Percentiles rank a stretch among this genome's conserved stretches.
Conservation (phyloP, 2,888 invertebrate genomes). For the Eupelmus urozonus region DNA sequence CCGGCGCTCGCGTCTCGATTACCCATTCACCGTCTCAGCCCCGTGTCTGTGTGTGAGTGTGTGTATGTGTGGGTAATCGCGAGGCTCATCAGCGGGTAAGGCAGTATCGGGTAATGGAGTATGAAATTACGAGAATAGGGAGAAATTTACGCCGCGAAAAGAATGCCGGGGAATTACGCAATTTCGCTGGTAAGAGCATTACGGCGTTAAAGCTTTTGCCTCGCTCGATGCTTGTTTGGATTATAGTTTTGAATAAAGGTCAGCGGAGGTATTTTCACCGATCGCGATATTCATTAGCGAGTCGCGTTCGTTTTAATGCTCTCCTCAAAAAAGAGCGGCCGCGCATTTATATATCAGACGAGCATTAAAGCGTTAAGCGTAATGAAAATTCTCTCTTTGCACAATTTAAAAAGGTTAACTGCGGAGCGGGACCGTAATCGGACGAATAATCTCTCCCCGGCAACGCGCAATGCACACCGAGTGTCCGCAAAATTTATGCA, state of each 20-base stretch:
- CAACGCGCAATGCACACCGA: neutral
- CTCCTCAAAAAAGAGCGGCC: neutral
- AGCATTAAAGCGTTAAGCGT: neutral
- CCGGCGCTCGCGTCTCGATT: slow-evolving; percentile 36
- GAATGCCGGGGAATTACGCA: slow-evolving; percentile 33
- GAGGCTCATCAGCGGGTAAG: slow-evolving; percentile 38
- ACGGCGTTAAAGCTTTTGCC: slow-evolving; percentile 11
- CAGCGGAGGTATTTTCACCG: too few relatives aligned
- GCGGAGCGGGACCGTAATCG: too few relatives aligned
- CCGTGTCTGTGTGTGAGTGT: too few relatives aligned
- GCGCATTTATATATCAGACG: too few relatives aligned
- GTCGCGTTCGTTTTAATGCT: too few relatives aligned
- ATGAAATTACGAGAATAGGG: slow-evolving; percentile 50
- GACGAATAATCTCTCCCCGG: neutral
- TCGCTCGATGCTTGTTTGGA: too few relatives aligned
- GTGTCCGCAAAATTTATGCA: slow-evolving; percentile 2
- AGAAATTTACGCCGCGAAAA: slow-evolving; percentile 19
- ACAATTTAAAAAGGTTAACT: too few relatives aligned
- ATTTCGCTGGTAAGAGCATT: neutral
- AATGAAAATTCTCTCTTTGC: neutral
- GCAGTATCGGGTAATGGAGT: slow-evolving; percentile 54
- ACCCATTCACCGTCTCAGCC: too few relatives aligned
- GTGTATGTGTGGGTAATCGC: slow-evolving; percentile 52
- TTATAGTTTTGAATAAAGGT: too few relatives aligned
- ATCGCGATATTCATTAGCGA: too few relatives aligned